Percentiles rank a stretch among this genome's conserved stretches.
Evolutionary conservation across 2,113 vertebrate species (phyloP).

Genomic region (Uria aalge): DNA sequence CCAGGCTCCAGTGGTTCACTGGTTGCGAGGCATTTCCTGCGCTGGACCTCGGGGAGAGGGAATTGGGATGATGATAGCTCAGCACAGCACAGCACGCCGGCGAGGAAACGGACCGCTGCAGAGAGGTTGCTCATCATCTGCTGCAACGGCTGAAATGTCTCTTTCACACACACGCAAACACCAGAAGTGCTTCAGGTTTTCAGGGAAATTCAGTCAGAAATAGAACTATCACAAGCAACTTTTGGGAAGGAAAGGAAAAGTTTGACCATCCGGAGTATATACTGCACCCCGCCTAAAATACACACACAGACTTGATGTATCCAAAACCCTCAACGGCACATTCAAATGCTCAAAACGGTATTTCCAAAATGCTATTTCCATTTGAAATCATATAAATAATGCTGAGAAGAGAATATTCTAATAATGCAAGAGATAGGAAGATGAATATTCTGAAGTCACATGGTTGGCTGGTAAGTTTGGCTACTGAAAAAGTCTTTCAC

Average conservation of each 20-base stretch:
- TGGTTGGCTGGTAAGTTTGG: neutral
- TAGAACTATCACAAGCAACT: neutral
- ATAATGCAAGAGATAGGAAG: neutral
- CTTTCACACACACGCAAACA: neutral
- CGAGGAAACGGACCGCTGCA: fast-evolving
- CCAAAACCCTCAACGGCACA: neutral
- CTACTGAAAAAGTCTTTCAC: neutral
- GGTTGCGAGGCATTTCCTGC: neutral
- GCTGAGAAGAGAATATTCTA: neutral
- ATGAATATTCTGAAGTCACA: neutral
- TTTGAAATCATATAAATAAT: neutral
- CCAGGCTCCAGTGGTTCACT: neutral
- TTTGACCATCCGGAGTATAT: neutral
- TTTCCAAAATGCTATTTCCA: neutral
- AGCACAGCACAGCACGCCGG: neutral
- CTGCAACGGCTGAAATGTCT: neutral
- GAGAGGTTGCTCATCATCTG: neutral
- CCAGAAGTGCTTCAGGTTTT: neutral
- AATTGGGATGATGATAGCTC: neutral
- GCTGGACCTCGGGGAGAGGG: neutral
- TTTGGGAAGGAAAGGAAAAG: neutral
- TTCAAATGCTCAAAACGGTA: fast-evolving
- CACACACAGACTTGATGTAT: neutral
- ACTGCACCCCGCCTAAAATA: neutral
- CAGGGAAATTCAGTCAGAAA: neutral